Percentiles rank a stretch among this genome's conserved stretches.
Evolutionary conservation across 2,113 vertebrate species (phyloP).

Genomic region (Theropithecus gelada): DNA sequence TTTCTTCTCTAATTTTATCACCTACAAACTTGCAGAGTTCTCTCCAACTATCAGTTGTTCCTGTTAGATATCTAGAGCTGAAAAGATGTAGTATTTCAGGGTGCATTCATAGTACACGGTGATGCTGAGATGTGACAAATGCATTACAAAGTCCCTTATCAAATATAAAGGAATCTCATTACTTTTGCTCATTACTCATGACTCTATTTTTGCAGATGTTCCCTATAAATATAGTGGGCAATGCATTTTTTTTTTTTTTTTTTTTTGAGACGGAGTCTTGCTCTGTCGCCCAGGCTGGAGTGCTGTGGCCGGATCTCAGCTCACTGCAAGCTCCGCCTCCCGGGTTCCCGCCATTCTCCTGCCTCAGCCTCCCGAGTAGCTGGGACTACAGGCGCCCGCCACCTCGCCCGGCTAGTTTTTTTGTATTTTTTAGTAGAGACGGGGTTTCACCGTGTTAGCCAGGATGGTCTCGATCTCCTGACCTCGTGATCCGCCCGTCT

Average conservation of each 20-base stretch:
- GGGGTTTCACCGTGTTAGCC: no score
- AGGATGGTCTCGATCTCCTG: no score
- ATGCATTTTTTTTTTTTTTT: not conserved
- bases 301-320: no score
- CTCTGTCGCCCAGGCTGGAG: not conserved
- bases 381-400: not conserved
- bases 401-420: no score
- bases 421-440: no score
- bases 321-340: no score
- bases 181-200: not conserved
- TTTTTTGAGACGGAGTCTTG: not conserved
- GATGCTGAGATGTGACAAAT: not conserved
- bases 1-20: slow-evolving; percentile 48
- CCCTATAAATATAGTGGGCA: not conserved
- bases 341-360: no score
- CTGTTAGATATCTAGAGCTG: not conserved
- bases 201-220: not conserved
- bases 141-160: not conserved
- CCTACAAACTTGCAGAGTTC: not conserved
- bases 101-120: not conserved
- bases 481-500: no score
- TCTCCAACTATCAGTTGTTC: slow-evolving; percentile 10
- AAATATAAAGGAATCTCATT: not conserved
- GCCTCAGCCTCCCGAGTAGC: not conserved
- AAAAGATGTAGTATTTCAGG: slow-evolving; percentile 30